phyloP scores from a whole-genome alignment of 2,797 vertebrate species.

The Cossypha heuglini region DNA sequence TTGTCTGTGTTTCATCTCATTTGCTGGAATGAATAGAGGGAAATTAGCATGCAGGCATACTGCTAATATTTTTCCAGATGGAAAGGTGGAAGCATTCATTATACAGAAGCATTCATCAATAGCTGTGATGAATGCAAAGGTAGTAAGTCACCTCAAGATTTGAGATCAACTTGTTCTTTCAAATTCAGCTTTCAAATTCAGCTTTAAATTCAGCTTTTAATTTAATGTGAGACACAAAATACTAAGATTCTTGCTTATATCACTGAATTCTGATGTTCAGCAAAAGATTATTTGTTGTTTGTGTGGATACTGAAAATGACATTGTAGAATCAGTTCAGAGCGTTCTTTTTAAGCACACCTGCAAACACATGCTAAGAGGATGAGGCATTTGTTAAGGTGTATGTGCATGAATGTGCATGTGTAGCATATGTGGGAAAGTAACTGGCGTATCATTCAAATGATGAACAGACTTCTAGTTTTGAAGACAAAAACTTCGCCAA shows the following conservation, averaged over 20 bases:
- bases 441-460: background rate
- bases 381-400: background rate
- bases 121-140: background rate
- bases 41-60: background rate
- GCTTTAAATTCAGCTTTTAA: background rate
- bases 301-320: background rate
- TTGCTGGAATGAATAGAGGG: background rate
- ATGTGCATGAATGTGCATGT: background rate
- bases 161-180: background rate
- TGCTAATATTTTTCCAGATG: background rate
- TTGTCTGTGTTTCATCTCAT: background rate
- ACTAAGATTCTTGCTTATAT: background rate
- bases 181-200: background rate
- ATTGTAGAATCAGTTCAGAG: background rate
- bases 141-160: background rate
- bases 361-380: background rate
- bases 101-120: background rate
- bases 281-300: background rate
- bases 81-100: background rate
- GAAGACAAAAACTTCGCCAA: background rate
- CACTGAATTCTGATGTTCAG: background rate
- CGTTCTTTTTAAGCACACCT: background rate
- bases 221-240: background rate
- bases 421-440: background rate
- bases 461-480: background rate